Conservation (phyloP, 2,888 invertebrate species). For the Drosophila recens region DNA sequence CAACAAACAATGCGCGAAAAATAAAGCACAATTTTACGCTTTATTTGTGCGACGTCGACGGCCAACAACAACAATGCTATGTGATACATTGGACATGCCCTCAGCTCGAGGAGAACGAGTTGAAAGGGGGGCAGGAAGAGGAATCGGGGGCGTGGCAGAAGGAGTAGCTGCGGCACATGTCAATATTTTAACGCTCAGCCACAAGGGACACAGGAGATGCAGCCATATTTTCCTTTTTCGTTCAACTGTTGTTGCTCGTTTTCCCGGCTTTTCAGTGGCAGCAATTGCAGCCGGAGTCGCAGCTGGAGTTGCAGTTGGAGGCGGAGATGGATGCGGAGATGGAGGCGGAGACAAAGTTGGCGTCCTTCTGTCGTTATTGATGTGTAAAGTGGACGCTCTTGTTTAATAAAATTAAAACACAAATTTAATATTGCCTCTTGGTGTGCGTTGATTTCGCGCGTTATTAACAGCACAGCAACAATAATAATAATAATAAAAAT, state of each 20-base stretch:
- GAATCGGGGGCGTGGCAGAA: not conserved
- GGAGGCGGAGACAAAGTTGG: conserved; percentile 35
- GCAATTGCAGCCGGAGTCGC: conserved; percentile 9
- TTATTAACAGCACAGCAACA: conserved; percentile 41
- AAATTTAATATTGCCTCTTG: conserved; percentile 62
- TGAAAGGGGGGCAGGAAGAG: not conserved
- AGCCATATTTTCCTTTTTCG: conserved; percentile 34
- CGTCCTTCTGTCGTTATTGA: conserved; percentile 62
- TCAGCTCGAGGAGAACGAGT: not conserved
- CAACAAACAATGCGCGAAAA: conserved; percentile 59
- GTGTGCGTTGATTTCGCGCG: conserved; percentile 50
- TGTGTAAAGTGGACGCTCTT: conserved; percentile 78
- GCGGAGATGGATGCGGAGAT: not conserved
- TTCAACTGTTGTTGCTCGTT: conserved; percentile 14
- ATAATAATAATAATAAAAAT: conserved; percentile 2
- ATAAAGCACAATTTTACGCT: conserved; percentile 75
- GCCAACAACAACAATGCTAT: conserved; percentile 49
- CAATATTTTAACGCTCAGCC: conserved; percentile 75
- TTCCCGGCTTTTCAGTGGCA: conserved; percentile 35
- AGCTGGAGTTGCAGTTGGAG: conserved; percentile 17
- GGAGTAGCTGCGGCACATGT: conserved; percentile 62
- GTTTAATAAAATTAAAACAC: conserved; percentile 81
- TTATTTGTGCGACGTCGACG: conserved; percentile 63
- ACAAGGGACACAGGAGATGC: conserved; percentile 63
- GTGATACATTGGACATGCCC: conserved; percentile 45